A percentile compares a stretch with the other conserved stretches of the same genome.
Evolutionary conservation across 2,888 invertebrate species (phyloP).

Genomic region (Oscheius myriophilus): DNA sequence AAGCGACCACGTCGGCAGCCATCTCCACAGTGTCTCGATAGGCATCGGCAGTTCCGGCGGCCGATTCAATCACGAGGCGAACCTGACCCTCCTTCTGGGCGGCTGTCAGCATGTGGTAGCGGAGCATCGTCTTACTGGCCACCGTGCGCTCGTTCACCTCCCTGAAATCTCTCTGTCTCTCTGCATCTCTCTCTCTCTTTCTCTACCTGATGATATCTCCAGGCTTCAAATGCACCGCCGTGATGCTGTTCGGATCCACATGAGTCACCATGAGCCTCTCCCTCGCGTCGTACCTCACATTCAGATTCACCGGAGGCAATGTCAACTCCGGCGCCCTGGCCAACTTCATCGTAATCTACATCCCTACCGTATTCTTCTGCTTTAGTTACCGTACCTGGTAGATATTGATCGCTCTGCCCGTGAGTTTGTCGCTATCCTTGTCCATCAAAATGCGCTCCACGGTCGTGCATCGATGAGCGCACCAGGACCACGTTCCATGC

Average conservation of each 20-base stretch:
- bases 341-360: constrained; percentile 34
- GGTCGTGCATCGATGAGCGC: constrained; percentile 47
- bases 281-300: constrained; percentile 52
- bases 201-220: constrained; percentile 49
- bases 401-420: constrained; percentile 52
- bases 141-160: constrained; percentile 48
- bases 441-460: constrained; percentile 54
- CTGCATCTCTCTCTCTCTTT: background rate
- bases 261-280: constrained; percentile 50
- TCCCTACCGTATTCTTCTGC: background rate
- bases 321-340: constrained; percentile 28
- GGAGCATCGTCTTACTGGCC: constrained; percentile 53
- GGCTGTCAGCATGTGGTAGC: constrained; percentile 10
- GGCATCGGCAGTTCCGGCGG: constrained; percentile 41
- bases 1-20: constrained; percentile 51
- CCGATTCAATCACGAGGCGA: constrained; percentile 46
- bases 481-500: constrained; percentile 50
- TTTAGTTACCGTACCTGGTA: constrained; percentile 32
- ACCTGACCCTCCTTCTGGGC: constrained; percentile 10
- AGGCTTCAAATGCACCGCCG: constrained; percentile 48
- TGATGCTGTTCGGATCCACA: constrained; percentile 43
- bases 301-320: constrained; percentile 34
- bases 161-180: constrained; percentile 4
- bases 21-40: constrained; percentile 49
- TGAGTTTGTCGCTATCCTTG: constrained; percentile 49